Conservation (phyloP, 2,888 invertebrate species). For the Apotomis turbidana region DNA sequence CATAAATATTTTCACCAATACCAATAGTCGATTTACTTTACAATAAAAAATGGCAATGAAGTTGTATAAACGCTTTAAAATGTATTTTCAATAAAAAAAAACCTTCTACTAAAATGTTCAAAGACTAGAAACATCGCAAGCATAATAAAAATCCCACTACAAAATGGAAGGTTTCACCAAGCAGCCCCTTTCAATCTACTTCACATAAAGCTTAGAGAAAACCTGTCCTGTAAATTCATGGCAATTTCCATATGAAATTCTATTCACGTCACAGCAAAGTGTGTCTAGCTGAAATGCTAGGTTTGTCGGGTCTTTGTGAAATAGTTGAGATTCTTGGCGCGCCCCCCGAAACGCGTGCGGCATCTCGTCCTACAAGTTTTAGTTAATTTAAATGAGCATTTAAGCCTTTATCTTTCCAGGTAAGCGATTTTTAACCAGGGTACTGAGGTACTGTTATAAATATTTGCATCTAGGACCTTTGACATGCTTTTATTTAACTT, state of each 20-base stretch:
- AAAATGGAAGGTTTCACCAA: neutral
- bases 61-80: no score
- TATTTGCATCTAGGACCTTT: no score
- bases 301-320: conserved; percentile 14
- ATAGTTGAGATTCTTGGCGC: conserved; percentile 9
- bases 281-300: neutral
- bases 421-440: conserved; percentile 22
- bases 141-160: neutral
- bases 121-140: neutral
- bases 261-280: conserved; percentile 2
- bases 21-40: no score
- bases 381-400: conserved; percentile 24
- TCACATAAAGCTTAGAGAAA: conserved; percentile 14
- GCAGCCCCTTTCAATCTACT: conserved; percentile 7
- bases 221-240: conserved; percentile 10
- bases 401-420: conserved; percentile 6
- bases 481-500: no score
- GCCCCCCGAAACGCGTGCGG: conserved; percentile 2
- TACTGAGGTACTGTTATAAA: neutral
- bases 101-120: no score
- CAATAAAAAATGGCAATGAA: no score
- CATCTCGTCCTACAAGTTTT: conserved; percentile 13
- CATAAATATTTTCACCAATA: no score
- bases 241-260: conserved; percentile 26
- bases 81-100: no score